Evolutionary conservation across 2,888 invertebrate genomes (phyloP).

Genomic region (Lasioglossum lativentre): DNA sequence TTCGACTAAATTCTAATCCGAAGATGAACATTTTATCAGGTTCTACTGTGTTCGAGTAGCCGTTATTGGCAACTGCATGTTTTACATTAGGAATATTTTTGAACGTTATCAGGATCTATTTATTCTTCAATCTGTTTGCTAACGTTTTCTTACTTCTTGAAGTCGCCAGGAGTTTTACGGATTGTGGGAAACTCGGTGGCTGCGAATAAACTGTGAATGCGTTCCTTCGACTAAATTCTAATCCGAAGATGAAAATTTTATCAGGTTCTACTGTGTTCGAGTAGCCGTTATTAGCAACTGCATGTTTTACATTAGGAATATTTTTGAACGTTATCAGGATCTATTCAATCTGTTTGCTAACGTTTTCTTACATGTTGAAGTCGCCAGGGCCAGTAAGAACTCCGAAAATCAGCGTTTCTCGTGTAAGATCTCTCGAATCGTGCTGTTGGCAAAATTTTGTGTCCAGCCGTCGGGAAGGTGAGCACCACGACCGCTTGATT

Average conservation of each 20-base stretch:
- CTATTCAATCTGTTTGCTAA: neutral
- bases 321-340: no score
- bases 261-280: neutral
- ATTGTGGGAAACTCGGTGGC: neutral
- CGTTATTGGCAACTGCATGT: neutral
- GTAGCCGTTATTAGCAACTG: neutral
- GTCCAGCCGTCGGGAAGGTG: slow-evolving; percentile 7
- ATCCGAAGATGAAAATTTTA: no score
- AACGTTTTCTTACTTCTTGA: no score
- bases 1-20: neutral
- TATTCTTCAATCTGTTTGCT: neutral
- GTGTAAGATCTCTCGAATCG: neutral
- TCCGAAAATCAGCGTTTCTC: neutral
- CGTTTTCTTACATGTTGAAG: no score
- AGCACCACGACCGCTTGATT: slow-evolving; percentile 39
- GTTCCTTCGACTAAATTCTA: neutral
- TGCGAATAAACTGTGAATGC: neutral
- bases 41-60: neutral
- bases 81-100: no score
- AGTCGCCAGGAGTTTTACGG: no score
- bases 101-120: neutral
- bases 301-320: no score
- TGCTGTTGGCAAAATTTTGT: neutral
- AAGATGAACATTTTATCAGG: no score
- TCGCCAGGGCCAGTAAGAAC: neutral